phyloP scores from a whole-genome alignment of 2,113 vertebrate species.

The Motacilla alba region DNA sequence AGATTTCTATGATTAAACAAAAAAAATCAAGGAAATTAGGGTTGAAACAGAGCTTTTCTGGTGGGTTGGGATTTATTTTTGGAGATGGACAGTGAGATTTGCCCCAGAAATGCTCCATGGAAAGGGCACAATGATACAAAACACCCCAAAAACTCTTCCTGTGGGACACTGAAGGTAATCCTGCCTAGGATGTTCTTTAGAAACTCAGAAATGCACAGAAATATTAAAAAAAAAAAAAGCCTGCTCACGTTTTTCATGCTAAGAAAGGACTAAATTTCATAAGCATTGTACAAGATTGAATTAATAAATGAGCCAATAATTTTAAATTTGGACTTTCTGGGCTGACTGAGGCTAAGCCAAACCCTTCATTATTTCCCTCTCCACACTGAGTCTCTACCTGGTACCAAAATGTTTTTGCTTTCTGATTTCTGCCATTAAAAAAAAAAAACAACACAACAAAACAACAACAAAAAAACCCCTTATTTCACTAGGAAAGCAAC shows the following conservation, averaged over 20 bases:
- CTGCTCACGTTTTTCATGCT: accelerated
- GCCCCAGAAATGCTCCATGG: background rate
- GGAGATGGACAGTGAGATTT: background rate
- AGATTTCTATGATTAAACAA: background rate
- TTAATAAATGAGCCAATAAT: background rate
- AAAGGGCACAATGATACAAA: background rate
- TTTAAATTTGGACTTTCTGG: background rate
- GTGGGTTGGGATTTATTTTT: background rate
- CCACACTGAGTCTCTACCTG: background rate
- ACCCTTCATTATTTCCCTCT: background rate
- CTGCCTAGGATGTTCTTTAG: background rate
- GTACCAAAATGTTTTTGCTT: background rate
- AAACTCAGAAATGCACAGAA: background rate
- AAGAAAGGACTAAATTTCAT: background rate
- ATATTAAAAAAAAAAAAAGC: background rate
- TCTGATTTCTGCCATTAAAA: background rate
- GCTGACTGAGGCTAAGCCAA: background rate
- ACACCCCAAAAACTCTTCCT: background rate
- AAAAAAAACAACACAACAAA: too few relatives aligned
- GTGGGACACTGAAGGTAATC: background rate
- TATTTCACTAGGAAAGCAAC: background rate
- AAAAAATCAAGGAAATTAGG: background rate
- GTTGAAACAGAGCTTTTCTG: background rate
- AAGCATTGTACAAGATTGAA: background rate
- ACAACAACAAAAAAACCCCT: too few relatives aligned